Evolutionary conservation across 2,113 vertebrate genomes (phyloP).

Genomic region (Psittacara wagleri): DNA sequence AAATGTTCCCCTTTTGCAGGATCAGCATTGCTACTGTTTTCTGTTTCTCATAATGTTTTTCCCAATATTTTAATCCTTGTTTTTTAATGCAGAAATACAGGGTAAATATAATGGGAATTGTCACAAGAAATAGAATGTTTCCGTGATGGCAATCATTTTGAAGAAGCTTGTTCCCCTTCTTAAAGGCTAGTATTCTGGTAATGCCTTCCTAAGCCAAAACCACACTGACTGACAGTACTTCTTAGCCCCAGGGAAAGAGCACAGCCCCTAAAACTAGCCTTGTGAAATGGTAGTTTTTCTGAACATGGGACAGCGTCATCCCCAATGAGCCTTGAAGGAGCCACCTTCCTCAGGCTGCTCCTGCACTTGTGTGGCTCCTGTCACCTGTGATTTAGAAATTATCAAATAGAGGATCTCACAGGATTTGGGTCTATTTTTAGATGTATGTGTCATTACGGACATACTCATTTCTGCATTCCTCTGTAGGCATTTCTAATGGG

Average conservation of each 20-base stretch:
- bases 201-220: not conserved
- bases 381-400: not conserved
- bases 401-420: not conserved
- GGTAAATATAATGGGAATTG: not conserved
- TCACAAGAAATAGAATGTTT: not conserved
- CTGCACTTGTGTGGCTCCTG: fast-evolving
- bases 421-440: not conserved
- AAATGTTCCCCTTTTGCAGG: not conserved
- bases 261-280: fast-evolving
- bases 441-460: not conserved
- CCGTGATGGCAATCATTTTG: not conserved
- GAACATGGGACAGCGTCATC: not conserved
- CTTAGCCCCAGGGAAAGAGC: not conserved
- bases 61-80: not conserved
- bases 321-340: not conserved
- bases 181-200: not conserved
- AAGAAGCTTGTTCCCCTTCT: not conserved
- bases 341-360: not conserved
- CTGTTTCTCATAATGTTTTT: not conserved
- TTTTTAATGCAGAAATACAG: not conserved
- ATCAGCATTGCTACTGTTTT: not conserved
- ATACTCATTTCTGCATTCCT: not conserved
- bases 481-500: not conserved
- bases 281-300: not conserved
- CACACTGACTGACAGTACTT: fast-evolving